Percentiles rank a stretch among this genome's conserved stretches.
These are phyloP conservation scores for Forficula auricularia DNA, from an alignment of 1,140 invertebrate genomes.

Conservation along the genomic window DNA sequence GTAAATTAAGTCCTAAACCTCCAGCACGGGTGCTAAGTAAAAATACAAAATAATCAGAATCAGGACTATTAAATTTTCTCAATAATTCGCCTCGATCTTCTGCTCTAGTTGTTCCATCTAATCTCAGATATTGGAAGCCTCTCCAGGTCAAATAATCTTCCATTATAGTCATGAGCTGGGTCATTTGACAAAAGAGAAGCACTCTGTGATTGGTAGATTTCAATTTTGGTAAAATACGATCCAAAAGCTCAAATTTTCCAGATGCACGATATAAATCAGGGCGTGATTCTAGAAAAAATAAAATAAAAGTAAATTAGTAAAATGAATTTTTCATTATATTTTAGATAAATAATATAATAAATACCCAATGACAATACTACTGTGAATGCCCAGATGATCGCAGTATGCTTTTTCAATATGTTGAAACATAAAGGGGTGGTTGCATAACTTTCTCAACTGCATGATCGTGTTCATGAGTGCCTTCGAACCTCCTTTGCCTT, in stretches of 20 bases:
- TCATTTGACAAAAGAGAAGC: slow-evolving; percentile 61
- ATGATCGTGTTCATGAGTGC: slow-evolving; percentile 56
- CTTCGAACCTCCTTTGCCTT: slow-evolving; percentile 36
- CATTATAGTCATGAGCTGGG: slow-evolving; percentile 50
- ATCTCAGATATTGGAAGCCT: slow-evolving; percentile 27
- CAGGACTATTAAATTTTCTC: slow-evolving; percentile 37
- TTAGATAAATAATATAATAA: slow-evolving; percentile 8
- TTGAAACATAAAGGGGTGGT: slow-evolving; percentile 57
- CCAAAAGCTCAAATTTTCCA: slow-evolving; percentile 54
- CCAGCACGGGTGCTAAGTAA: slow-evolving; percentile 49
- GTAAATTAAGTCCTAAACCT: slow-evolving; percentile 49
- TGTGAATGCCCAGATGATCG: slow-evolving; percentile 25
- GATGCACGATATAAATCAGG: slow-evolving; percentile 43
- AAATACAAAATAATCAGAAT: slow-evolving; percentile 47
- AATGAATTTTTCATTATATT: too few relatives aligned
- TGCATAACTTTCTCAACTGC: slow-evolving; percentile 53
- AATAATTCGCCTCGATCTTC: slow-evolving; percentile 48
- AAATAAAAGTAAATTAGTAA: neutral
- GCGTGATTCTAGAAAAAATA: slow-evolving; percentile 18
- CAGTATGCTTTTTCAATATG: slow-evolving; percentile 47
- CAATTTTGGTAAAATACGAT: slow-evolving; percentile 50
- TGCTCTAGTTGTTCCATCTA: slow-evolving; percentile 52
- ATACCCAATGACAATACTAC: slow-evolving; percentile 27
- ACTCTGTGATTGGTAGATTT: slow-evolving; percentile 39
- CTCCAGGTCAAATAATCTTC: slow-evolving; percentile 49